These are phyloP conservation scores for Gymnarchus niloticus DNA, from an alignment of 2,113 vertebrate genomes.

Conservation along the genomic window DNA sequence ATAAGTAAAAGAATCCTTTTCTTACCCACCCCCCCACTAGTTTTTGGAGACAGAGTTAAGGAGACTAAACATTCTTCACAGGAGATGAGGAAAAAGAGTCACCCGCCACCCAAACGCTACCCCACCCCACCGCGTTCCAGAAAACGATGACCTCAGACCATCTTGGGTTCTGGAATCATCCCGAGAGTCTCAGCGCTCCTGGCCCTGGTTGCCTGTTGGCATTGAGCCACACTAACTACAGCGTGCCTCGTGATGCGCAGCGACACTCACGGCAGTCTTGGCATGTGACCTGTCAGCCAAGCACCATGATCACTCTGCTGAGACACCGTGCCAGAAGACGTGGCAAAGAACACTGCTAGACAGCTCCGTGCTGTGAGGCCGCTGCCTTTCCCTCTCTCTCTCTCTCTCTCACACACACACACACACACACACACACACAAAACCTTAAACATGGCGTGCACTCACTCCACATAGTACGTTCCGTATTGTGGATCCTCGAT, in stretches of 20 bases:
- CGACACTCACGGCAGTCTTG: not conserved
- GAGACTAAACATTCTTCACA: not conserved
- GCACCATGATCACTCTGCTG: not conserved
- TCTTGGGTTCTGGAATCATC: not conserved
- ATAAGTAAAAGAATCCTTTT: slow-evolving; percentile 32
- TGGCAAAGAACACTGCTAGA: not conserved
- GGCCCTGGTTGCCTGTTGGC: not conserved
- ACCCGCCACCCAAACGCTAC: not conserved
- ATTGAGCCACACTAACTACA: not conserved
- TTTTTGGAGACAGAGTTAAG: too few relatives aligned
- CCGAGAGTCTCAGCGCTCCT: not conserved
- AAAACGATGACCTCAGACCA: not conserved
- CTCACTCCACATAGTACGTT: slow-evolving; percentile 95
- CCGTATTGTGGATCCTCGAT: slow-evolving; percentile 96
- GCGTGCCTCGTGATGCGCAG: not conserved
- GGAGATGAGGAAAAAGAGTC: not conserved
- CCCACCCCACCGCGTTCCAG: not conserved
- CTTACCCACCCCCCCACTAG: slow-evolving; percentile 6
- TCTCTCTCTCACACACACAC: not conserved
- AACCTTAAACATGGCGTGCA: slow-evolving; percentile 34
- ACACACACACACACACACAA: not conserved
- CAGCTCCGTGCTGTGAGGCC: not conserved
- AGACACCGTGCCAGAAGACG: not conserved
- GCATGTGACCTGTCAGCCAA: not conserved
- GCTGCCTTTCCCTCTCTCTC: not conserved